Percentiles rank a stretch among this genome's conserved stretches.
These are phyloP conservation scores for Pseudonaja textilis DNA, from an alignment of 2,113 vertebrate species.

Conservation along the genomic window DNA sequence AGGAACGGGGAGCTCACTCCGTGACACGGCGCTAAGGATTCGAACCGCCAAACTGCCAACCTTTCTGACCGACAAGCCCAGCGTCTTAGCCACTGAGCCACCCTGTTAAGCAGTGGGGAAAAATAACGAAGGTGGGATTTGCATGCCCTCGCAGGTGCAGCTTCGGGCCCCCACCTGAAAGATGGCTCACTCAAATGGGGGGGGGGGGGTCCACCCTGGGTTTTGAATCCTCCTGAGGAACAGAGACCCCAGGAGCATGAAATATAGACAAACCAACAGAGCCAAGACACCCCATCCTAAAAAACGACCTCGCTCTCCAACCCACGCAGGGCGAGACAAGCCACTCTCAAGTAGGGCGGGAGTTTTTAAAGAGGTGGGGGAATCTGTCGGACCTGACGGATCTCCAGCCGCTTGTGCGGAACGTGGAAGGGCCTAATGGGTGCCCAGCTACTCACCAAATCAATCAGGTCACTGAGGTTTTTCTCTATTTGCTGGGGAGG, in stretches of 20 bases:
- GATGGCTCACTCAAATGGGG: background rate
- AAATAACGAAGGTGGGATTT: background rate
- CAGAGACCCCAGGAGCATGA: background rate
- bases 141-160: background rate
- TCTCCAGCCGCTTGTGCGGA: background rate
- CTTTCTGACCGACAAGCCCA: too few species aligned
- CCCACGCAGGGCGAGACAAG: background rate
- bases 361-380: background rate
- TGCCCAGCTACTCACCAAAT: constrained; percentile 80
- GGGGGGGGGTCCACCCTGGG: background rate
- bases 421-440: accelerated
- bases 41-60: too few species aligned
- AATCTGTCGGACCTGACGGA: background rate
- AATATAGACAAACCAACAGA: background rate
- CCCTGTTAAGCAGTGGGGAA: background rate
- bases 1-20: too few species aligned
- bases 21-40: too few species aligned
- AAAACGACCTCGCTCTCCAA: background rate
- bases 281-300: background rate
- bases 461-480: constrained; percentile 99
- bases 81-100: too few species aligned
- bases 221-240: background rate
- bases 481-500: constrained; percentile 99
- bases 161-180: background rate
- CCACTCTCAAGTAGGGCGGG: background rate